A percentile compares a stretch with the other conserved stretches of the same genome.
phyloP scores from a whole-genome alignment of 2,797 vertebrate species.

The Avahi laniger region DNA sequence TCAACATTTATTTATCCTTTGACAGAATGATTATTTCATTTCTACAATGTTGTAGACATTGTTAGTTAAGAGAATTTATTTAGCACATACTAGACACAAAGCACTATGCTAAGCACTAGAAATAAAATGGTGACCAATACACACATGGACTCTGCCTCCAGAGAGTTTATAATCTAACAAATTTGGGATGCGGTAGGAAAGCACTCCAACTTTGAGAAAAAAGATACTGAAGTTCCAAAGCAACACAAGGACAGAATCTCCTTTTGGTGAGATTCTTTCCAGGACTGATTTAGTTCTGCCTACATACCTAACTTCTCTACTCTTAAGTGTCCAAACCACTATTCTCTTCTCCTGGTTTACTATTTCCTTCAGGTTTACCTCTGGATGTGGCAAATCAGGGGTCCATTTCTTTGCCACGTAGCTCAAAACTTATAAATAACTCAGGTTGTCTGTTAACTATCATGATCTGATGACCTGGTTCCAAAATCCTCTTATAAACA shows the following conservation, averaged over 20 bases:
- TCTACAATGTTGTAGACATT: not conserved
- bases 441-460: not conserved
- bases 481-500: not conserved
- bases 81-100: not conserved
- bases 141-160: not conserved
- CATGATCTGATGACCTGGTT: not conserved
- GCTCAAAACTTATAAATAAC: not conserved
- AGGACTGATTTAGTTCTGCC: not conserved
- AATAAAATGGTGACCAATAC: not conserved
- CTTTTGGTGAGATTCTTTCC: not conserved
- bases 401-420: not conserved
- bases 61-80: not conserved
- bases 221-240: not conserved
- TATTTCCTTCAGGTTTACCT: not conserved
- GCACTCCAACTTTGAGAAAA: not conserved
- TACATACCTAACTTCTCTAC: not conserved
- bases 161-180: not conserved
- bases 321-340: not conserved
- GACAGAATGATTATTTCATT: not conserved
- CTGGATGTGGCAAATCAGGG: not conserved
- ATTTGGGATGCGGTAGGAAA: not conserved
- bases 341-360: not conserved
- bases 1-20: slow-evolving; percentile 19
- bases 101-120: not conserved
- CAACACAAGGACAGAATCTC: not conserved